Evolutionary conservation across 2,113 vertebrate species (phyloP).

Genomic region (Henicopernis longicauda): DNA sequence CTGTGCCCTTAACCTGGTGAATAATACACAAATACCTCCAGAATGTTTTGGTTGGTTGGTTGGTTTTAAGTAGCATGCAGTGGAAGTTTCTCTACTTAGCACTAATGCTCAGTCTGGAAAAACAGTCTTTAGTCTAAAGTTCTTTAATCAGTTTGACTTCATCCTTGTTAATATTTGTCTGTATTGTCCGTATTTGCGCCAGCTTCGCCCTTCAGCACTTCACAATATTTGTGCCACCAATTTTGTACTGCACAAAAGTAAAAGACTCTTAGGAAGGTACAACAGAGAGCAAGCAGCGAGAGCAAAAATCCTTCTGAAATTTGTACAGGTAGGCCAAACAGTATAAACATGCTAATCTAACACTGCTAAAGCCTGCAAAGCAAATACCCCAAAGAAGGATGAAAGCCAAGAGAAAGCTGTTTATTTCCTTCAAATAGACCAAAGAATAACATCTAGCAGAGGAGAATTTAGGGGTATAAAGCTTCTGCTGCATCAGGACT

Average conservation of each 20-base stretch:
- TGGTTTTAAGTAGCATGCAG: background rate
- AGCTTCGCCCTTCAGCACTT: background rate
- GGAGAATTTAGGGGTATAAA: background rate
- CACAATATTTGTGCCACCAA: background rate
- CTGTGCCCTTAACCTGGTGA: background rate
- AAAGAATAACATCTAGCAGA: background rate
- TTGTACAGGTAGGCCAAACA: background rate
- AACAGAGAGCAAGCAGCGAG: background rate
- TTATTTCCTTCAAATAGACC: background rate
- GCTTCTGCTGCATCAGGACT: background rate
- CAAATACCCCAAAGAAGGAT: background rate
- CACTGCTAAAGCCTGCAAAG: background rate
- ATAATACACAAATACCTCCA: background rate
- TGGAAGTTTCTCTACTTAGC: background rate
- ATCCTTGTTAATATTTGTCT: background rate
- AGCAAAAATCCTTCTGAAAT: background rate
- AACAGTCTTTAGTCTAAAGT: background rate
- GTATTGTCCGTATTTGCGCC: background rate
- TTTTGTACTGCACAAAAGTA: background rate
- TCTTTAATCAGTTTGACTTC: background rate
- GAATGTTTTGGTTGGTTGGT: background rate
- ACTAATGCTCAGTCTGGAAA: background rate
- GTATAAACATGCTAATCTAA: background rate
- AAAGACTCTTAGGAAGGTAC: background rate
- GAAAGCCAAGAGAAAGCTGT: background rate